These are phyloP conservation scores for Sander vitreus DNA, from an alignment of 2,113 vertebrate species.

Conservation along the genomic window DNA sequence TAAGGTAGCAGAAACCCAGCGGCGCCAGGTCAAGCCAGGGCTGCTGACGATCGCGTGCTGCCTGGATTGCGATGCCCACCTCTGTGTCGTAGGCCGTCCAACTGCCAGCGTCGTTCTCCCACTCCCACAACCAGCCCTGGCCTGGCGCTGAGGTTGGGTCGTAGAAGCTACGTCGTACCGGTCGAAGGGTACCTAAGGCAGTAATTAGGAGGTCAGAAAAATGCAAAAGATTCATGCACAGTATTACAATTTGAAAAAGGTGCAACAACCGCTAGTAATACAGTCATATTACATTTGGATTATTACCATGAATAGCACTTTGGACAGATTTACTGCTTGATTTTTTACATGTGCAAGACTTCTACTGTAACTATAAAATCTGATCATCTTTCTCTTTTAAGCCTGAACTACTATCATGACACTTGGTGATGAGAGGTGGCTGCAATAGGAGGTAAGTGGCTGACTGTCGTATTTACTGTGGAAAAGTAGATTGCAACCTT, in stretches of 20 bases:
- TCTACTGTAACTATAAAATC: neutral
- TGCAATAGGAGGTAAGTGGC: neutral
- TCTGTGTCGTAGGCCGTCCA: constrained; percentile 99
- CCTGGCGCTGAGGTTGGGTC: constrained; percentile 95
- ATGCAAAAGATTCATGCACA: neutral
- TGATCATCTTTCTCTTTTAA: neutral
- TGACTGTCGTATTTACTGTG: constrained; percentile 35
- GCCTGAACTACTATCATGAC: neutral
- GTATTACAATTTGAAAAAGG: neutral
- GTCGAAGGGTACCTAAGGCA: constrained; percentile 92
- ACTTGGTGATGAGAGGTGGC: neutral
- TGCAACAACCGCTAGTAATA: neutral
- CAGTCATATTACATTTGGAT: neutral
- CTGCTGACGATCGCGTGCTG: constrained; percentile 96
- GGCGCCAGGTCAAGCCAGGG: constrained; percentile 97
- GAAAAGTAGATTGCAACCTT: constrained; percentile 51
- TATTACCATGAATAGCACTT: neutral
- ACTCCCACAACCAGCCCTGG: constrained; percentile 98
- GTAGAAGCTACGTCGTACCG: constrained; percentile 95
- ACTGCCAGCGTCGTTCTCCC: constrained; percentile 95
- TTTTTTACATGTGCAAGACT: neutral
- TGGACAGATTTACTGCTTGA: neutral
- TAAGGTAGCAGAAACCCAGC: constrained; percentile 97
- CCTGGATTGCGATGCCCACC: constrained; percentile 97
- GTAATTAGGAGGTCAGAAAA: constrained; percentile 9